Conservation (phyloP, 1,140 invertebrate species). For the Batillaria attramentaria region DNA sequence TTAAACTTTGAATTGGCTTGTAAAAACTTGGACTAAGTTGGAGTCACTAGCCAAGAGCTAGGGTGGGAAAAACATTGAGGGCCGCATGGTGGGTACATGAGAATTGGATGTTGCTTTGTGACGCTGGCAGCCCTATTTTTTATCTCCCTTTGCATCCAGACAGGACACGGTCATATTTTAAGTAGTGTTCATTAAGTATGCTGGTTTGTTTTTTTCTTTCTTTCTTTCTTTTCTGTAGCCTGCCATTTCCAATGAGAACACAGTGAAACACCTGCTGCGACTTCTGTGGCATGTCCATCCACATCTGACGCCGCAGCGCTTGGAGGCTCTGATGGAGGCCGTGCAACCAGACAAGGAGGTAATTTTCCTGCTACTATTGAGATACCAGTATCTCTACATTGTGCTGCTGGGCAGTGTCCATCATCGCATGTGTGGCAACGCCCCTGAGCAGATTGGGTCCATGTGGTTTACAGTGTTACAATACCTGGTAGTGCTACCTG, state of each 20-base stretch:
- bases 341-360: conserved; percentile 63
- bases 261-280: conserved; percentile 93
- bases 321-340: conserved; percentile 53
- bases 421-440: no score
- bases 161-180: not conserved
- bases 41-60: not conserved
- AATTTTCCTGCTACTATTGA: conserved; percentile 6
- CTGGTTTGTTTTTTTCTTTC: conserved; percentile 3
- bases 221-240: conserved; percentile 68
- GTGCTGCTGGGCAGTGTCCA: not conserved
- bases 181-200: conserved; percentile 3
- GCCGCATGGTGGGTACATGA: not conserved
- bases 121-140: not conserved
- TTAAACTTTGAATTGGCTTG: no score
- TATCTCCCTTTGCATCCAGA: not conserved
- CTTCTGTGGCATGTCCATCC: conserved; percentile 93
- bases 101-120: not conserved
- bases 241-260: conserved; percentile 89
- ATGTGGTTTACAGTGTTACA: not conserved
- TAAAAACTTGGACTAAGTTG: not conserved
- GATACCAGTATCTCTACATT: not conserved
- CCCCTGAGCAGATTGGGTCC: not conserved
- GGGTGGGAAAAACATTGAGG: no score
- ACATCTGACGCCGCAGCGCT: conserved; percentile 80
- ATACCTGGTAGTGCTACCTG: not conserved